Conservation (phyloP, 2,888 invertebrate species). For the Ypsolopha sequella region DNA sequence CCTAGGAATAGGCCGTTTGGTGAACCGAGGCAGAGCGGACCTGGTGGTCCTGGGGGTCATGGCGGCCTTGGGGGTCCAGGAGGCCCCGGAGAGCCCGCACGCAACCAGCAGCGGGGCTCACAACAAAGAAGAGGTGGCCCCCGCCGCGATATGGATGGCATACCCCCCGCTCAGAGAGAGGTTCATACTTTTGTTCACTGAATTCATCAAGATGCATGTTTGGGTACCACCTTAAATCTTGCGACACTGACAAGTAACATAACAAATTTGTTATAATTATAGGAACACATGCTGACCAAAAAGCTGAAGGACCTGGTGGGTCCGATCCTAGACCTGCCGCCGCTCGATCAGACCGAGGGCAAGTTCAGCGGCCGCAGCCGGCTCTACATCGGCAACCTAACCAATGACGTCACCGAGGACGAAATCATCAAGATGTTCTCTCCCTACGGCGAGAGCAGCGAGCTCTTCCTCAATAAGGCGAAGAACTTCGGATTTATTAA, state of each 20-base stretch:
- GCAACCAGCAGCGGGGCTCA: conserved; percentile 27
- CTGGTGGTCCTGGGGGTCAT: conserved; percentile 6
- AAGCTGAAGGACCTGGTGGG: conserved; percentile 79
- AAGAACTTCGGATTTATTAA: conserved; percentile 98
- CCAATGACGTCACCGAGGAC: conserved; percentile 88
- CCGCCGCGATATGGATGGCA: conserved; percentile 25
- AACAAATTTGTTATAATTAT: conserved; percentile 10
- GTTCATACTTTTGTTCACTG: conserved; percentile 25
- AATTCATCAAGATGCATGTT: too few species aligned
- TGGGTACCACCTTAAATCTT: background rate
- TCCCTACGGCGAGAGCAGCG: conserved; percentile 91
- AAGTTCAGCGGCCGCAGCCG: conserved; percentile 94
- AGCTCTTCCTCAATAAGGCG: conserved; percentile 92
- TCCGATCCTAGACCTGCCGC: conserved; percentile 82
- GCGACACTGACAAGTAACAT: background rate
- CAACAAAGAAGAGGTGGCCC: conserved; percentile 2
- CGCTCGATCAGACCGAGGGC: conserved; percentile 80
- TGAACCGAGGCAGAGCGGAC: conserved; percentile 7
- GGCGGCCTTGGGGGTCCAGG: conserved; percentile 7
- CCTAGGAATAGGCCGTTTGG: conserved; percentile 18
- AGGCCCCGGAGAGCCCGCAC: conserved; percentile 8
- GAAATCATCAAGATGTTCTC: conserved; percentile 90
- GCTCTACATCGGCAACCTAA: conserved; percentile 95
- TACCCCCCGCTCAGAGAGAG: conserved; percentile 50
- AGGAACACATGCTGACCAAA: conserved; percentile 76